phyloP scores from a whole-genome alignment of 1,140 invertebrate species.

The Anoplophora glabripennis region DNA sequence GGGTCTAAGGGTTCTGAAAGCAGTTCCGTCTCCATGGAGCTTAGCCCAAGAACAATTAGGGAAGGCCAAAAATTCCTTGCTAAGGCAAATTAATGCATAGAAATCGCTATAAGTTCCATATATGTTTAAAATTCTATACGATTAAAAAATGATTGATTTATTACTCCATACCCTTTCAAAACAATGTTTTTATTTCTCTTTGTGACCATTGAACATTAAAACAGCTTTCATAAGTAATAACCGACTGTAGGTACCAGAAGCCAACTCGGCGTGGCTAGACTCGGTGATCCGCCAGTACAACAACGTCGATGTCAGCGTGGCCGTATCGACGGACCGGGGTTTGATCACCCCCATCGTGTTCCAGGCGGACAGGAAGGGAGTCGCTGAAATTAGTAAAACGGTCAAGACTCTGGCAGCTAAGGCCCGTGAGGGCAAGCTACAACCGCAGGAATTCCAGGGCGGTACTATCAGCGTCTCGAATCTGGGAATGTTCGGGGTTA shows the following conservation, averaged over 20 bases:
- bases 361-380: constrained; percentile 87
- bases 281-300: constrained; percentile 71
- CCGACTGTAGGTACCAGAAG: constrained; percentile 78
- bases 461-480: constrained; percentile 88
- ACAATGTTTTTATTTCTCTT: too few species aligned
- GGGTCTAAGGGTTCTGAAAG: too few species aligned
- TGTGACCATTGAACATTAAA: too few species aligned
- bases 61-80: too few species aligned
- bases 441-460: constrained; percentile 97
- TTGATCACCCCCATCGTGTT: constrained; percentile 98
- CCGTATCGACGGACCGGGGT: constrained; percentile 93
- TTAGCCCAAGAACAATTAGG: too few species aligned
- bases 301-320: constrained; percentile 90
- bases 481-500: constrained; percentile 95
- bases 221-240: too few species aligned
- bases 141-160: too few species aligned
- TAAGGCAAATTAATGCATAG: too few species aligned
- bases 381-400: constrained; percentile 82
- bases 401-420: constrained; percentile 84
- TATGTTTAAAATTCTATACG: too few species aligned
- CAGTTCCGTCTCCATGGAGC: too few species aligned
- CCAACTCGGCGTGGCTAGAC: constrained; percentile 95
- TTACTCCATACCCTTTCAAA: too few species aligned
- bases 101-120: too few species aligned
- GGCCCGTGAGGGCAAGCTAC: constrained; percentile 90